A percentile compares a stretch with the other conserved stretches of the same genome.
phyloP scores from a whole-genome alignment of 1,140 invertebrate species.

The Nomia melanderi region DNA sequence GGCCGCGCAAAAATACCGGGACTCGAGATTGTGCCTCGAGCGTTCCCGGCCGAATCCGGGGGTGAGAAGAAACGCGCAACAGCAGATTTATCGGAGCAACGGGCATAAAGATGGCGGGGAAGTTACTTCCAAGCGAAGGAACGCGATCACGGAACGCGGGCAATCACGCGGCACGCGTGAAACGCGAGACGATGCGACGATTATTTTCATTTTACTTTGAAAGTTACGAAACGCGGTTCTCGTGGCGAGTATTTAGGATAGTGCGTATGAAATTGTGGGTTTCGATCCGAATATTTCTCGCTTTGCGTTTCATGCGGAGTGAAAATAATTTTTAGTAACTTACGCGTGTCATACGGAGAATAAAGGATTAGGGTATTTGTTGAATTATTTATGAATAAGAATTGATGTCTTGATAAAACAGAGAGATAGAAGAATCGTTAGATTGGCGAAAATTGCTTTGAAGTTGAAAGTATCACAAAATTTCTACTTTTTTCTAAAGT shows the following conservation, averaged over 20 bases:
- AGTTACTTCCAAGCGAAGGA: background rate
- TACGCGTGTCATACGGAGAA: too few species aligned
- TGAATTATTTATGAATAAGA: too few species aligned
- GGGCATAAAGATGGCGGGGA: background rate
- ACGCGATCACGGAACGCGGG: background rate
- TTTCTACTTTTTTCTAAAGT: too few species aligned
- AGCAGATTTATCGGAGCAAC: conserved; percentile 22
- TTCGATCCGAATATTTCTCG: background rate
- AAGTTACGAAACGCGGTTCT: background rate
- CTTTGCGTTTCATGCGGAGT: too few species aligned
- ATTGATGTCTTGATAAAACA: too few species aligned
- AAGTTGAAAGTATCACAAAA: too few species aligned
- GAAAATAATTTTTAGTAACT: too few species aligned
- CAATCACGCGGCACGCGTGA: background rate
- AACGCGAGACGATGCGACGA: background rate
- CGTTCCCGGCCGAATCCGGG: conserved; percentile 22
- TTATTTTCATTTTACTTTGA: conserved; percentile 12
- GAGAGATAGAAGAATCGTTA: too few species aligned
- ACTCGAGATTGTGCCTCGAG: background rate
- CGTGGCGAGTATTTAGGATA: background rate
- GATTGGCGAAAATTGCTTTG: too few species aligned
- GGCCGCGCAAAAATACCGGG: conserved; percentile 47
- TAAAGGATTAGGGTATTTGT: too few species aligned
- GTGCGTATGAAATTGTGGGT: too few species aligned
- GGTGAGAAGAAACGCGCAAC: conserved; percentile 8